Conservation (phyloP, 92 coral and sea anemone species). For the Zoanthus sansibaricus region DNA sequence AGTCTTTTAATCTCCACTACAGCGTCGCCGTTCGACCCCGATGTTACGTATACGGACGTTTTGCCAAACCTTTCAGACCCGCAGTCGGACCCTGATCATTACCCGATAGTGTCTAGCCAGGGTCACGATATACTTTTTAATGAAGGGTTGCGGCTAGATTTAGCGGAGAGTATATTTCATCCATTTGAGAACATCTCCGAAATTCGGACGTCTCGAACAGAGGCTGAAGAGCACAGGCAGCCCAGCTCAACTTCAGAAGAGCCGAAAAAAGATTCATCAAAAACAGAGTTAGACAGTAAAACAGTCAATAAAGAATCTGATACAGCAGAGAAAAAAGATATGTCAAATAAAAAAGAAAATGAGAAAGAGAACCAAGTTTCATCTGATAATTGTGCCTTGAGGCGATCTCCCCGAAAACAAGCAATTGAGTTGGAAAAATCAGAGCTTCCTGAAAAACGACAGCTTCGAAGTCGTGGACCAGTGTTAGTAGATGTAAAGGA, state of each 20-base stretch:
- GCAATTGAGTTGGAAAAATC: slow-evolving; percentile 36
- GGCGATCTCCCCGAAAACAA: slow-evolving; percentile 58
- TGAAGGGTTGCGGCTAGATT: slow-evolving; percentile 52
- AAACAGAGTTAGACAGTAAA: neutral
- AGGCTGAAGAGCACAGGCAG: slow-evolving; percentile 29
- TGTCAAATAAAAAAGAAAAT: slow-evolving; percentile 13
- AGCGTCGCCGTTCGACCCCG: slow-evolving; percentile 62
- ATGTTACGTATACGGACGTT: slow-evolving; percentile 62
- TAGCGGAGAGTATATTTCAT: slow-evolving; percentile 48
- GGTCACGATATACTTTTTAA: slow-evolving; percentile 61
- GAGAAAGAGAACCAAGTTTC: slow-evolving; percentile 18
- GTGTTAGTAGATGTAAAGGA: neutral
- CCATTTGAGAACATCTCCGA: slow-evolving; percentile 26
- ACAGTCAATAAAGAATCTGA: slow-evolving; percentile 41
- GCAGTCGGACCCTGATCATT: slow-evolving; percentile 51
- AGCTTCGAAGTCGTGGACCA: neutral
- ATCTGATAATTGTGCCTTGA: slow-evolving; percentile 20
- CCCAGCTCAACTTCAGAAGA: slow-evolving; percentile 37
- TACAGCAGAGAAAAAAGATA: slow-evolving; percentile 24
- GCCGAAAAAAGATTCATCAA: slow-evolving; percentile 35
- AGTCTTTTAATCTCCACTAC: slow-evolving; percentile 63
- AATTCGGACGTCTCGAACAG: slow-evolving; percentile 3
- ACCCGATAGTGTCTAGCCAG: slow-evolving; percentile 51
- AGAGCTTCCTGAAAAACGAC: slow-evolving; percentile 5
- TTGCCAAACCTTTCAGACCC: slow-evolving; percentile 49